Evolutionary conservation across 92 coral and sea anemone species (phyloP).

Genomic region (Pocillopora grandis): DNA sequence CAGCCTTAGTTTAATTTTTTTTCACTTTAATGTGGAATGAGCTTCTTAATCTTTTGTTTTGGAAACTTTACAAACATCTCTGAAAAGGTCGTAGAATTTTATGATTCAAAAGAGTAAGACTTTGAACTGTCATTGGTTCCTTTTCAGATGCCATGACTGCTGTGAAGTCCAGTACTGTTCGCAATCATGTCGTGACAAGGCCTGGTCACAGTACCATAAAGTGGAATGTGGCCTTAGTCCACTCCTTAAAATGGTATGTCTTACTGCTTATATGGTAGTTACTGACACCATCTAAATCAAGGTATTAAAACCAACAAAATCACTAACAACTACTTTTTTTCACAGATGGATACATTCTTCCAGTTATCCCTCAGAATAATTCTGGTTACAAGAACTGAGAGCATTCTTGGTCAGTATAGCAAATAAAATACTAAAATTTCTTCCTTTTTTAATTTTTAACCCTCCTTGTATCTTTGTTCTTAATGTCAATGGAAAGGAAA

Average conservation of each 20-base stretch:
- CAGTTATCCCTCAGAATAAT: slow-evolving; percentile 88
- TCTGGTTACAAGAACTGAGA: slow-evolving; percentile 76
- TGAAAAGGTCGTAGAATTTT: too few species aligned
- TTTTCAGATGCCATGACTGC: slow-evolving; percentile 61
- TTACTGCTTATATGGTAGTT: too few species aligned
- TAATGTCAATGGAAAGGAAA: too few species aligned
- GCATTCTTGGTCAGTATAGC: slow-evolving; percentile 67
- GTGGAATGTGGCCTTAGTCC: slow-evolving; percentile 82
- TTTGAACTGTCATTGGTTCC: background rate
- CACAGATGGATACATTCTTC: slow-evolving; percentile 79
- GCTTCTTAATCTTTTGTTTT: too few species aligned
- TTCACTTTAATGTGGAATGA: too few species aligned
- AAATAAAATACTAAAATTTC: background rate
- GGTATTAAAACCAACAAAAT: background rate
- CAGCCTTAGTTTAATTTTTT: too few species aligned
- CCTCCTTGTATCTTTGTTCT: too few species aligned
- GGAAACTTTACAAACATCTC: too few species aligned
- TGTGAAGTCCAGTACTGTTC: slow-evolving; percentile 87
- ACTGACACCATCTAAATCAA: background rate
- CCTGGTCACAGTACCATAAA: slow-evolving; percentile 77
- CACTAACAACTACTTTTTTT: background rate
- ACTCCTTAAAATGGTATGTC: slow-evolving; percentile 82
- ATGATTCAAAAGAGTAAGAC: too few species aligned
- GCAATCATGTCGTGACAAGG: slow-evolving; percentile 68
- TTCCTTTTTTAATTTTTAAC: background rate